Evolutionary conservation across 2,888 invertebrate species (phyloP), one percentile per base, ranked within the genome.

Genomic region (Heteropelma amictum): DNA sequence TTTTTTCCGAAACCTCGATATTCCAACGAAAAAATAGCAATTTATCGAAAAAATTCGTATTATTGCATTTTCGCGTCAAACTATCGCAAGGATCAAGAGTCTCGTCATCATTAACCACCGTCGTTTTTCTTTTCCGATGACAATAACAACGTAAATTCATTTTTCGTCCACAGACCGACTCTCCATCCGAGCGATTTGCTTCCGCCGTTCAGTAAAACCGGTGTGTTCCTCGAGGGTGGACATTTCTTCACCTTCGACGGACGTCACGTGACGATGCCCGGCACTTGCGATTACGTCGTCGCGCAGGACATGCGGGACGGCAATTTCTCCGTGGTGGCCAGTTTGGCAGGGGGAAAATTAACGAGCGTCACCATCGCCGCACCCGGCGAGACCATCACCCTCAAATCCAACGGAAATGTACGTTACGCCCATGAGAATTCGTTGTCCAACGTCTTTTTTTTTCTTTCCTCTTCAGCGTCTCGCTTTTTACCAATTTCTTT

Each of bases 221-320:
- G 94, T 6, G 91, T 93, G 35, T 87, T 97, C 2, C 91, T 94
- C 8, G 95, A 96, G 85, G 95, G 95, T 1, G 94, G 95, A 83
- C 95, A 97, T 89, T 92, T 96, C 88, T 95, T 96, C 90, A 97
- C 96, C 0, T 97, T 97, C 89, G 98, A 98, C 88, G 95, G 95
- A 0, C 93, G 93, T 80, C 94, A 96, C 86, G 90, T 94, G 79
- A 93, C 94, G 5, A 94, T 96, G 91, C 93, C 94, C 0, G 97
- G 96, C 38, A 92, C 91, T 56, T 98, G 98, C 90, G 94, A 94
- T 85, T 97, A 97, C 88, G 90, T 97, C 0, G 90, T 98, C 4
- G 94, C 94, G 0, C 94, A 95, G 82, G 98, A 98, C 89, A 93
- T 94, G 83, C 92, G 94, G 12, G 94, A 97, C 87, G 93, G 95